Evolutionary conservation across 1,140 invertebrate genomes (phyloP).

Genomic region (Drosophila sulfurigaster): DNA sequence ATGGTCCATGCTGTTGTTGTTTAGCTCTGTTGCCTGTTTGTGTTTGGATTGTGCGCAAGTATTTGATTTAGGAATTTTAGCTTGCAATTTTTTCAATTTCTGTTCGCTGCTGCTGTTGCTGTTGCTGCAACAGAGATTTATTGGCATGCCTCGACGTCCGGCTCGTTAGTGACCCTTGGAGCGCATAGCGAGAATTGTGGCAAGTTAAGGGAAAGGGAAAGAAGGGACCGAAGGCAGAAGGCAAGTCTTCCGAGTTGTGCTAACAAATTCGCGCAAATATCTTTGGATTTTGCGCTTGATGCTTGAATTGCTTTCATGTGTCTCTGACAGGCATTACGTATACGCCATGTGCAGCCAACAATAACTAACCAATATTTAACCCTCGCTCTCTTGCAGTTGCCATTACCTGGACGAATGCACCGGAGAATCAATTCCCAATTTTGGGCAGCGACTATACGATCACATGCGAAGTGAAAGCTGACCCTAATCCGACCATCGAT

Average conservation of each 20-base stretch:
- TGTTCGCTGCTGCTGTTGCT: constrained; percentile 27
- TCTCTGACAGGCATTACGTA: constrained; percentile 67
- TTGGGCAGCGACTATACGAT: constrained; percentile 91
- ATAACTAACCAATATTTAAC: not conserved
- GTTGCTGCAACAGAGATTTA: constrained; percentile 63
- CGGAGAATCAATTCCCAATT: constrained; percentile 93
- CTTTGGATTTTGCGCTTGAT: constrained; percentile 54
- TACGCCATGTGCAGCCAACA: constrained; percentile 47
- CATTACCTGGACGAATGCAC: constrained; percentile 94
- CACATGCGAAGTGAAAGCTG: constrained; percentile 93
- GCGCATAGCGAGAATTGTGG: constrained; percentile 33
- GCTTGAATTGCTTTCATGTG: constrained; percentile 60
- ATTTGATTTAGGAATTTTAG: constrained; percentile 81
- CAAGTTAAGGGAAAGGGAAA: not conserved
- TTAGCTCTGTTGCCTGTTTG: constrained; percentile 41
- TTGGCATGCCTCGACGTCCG: constrained; percentile 60
- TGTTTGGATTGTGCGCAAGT: constrained; percentile 65
- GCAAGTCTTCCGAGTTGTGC: not conserved
- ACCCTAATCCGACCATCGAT: constrained; percentile 92
- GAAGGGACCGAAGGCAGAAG: not conserved
- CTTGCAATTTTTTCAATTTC: constrained; percentile 62
- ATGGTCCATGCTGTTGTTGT: not conserved
- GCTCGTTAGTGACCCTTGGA: constrained; percentile 69
- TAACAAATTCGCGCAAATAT: constrained; percentile 59
- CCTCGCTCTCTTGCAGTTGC: constrained; percentile 87